These are phyloP conservation scores for Pteruthius melanotis DNA, from an alignment of 2,113 vertebrate genomes.

Conservation along the genomic window DNA sequence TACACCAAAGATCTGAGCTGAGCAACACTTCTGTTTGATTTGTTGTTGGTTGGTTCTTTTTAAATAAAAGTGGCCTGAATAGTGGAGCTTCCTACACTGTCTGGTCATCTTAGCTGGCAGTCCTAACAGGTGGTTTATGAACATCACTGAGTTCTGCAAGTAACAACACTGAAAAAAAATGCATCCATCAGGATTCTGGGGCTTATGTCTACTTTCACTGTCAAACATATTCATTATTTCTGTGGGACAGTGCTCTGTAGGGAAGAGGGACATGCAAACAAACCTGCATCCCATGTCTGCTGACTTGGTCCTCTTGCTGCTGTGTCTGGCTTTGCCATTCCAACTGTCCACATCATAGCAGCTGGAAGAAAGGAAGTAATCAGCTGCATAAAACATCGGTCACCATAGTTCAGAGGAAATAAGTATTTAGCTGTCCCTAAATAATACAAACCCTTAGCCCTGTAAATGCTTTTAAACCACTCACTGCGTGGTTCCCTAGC, in stretches of 20 bases:
- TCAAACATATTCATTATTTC: not conserved
- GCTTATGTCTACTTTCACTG: not conserved
- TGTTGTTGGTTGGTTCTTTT: not conserved
- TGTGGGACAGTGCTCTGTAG: not conserved
- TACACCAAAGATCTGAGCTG: not conserved
- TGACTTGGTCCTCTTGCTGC: slow-evolving; percentile 57
- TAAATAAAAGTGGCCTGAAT: not conserved
- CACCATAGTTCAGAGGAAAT: not conserved
- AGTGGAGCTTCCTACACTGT: not conserved
- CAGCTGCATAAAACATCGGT: not conserved
- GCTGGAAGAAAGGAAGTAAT: slow-evolving; percentile 70
- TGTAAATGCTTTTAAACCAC: not conserved
- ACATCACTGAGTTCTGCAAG: not conserved
- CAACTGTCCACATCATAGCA: slow-evolving; percentile 95
- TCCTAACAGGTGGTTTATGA: not conserved
- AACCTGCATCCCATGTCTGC: slow-evolving; percentile 64
- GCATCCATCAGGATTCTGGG: not conserved
- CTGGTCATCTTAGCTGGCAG: not conserved
- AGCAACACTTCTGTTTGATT: not conserved
- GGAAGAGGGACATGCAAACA: not conserved
- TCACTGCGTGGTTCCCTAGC: not conserved
- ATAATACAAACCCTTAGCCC: not conserved
- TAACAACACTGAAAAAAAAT: not conserved
- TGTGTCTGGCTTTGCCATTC: slow-evolving; percentile 84
- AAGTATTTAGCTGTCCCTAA: not conserved